These are phyloP conservation scores for Misgurnus mizolepis DNA, from an alignment of 2,113 vertebrate species.

Conservation along the genomic window DNA sequence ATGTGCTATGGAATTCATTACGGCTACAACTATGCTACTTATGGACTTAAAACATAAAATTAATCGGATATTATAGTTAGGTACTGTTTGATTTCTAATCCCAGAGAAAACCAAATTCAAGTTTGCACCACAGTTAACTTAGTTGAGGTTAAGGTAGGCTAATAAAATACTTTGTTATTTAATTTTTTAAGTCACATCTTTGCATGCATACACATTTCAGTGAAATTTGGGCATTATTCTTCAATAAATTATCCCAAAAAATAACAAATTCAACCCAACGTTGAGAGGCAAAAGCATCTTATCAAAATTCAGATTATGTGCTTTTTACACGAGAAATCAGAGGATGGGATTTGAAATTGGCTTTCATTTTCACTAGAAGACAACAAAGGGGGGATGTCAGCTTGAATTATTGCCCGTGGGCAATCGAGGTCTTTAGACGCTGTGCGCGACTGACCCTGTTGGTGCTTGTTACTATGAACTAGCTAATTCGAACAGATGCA, in stretches of 20 bases:
- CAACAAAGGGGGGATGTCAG: constrained; percentile 33
- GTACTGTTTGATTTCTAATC: background rate
- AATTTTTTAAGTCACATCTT: background rate
- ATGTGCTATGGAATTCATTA: background rate
- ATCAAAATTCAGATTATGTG: constrained; percentile 1
- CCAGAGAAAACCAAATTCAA: background rate
- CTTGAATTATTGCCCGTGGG: constrained; percentile 49
- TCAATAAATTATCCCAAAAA: background rate
- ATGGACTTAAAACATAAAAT: background rate
- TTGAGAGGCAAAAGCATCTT: background rate
- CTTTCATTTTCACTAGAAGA: constrained; percentile 22
- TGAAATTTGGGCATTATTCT: background rate
- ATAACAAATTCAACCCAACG: background rate
- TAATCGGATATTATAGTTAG: background rate
- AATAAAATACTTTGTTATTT: too few species aligned
- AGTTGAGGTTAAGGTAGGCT: background rate
- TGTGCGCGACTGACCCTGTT: constrained; percentile 40
- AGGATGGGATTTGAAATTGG: constrained; percentile 21
- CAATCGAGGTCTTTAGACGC: constrained; percentile 53
- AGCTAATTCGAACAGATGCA: constrained; percentile 53
- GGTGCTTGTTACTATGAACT: constrained; percentile 56
- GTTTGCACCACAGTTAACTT: background rate
- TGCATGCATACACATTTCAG: background rate
- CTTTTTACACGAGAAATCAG: background rate
- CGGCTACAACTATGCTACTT: background rate